Percentiles rank a stretch among this genome's conserved stretches.
phyloP scores from a whole-genome alignment of 2,888 invertebrate genomes.

The Sphecodes monilicornis region DNA sequence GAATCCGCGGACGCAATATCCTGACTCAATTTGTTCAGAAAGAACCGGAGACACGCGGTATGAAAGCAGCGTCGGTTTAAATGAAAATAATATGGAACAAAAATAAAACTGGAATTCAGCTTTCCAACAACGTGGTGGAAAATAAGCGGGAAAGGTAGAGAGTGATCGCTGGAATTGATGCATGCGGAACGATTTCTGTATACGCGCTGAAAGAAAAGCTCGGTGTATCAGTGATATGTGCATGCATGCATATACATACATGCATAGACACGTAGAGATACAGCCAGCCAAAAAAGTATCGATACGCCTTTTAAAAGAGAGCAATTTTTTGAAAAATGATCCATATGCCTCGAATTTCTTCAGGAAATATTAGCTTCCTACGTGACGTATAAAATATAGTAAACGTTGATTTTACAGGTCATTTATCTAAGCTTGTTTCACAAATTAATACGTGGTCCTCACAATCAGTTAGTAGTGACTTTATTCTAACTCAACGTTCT shows the following conservation, averaged over 20 bases:
- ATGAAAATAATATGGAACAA: slow-evolving; percentile 4
- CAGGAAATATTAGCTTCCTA: background rate
- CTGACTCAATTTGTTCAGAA: background rate
- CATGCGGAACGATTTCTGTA: background rate
- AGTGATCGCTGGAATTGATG: background rate
- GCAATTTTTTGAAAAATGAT: background rate
- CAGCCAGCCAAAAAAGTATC: background rate
- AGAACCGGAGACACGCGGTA: background rate
- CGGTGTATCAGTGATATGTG: background rate
- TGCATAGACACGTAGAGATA: background rate
- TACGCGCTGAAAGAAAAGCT: slow-evolving; percentile 1
- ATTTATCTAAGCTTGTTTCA: background rate
- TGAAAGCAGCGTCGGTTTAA: background rate
- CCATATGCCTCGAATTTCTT: background rate
- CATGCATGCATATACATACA: background rate
- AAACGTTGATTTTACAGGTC: background rate
- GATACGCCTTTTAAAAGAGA: background rate
- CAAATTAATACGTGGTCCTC: too few species aligned
- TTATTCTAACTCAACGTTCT: too few species aligned
- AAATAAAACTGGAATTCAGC: background rate
- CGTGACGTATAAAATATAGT: background rate
- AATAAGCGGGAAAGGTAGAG: background rate
- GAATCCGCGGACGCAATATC: background rate
- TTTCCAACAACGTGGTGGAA: background rate
- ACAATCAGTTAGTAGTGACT: too few species aligned